These are phyloP conservation scores for Palaemon carinicauda DNA, from an alignment of 1,140 invertebrate genomes.

Conservation along the genomic window DNA sequence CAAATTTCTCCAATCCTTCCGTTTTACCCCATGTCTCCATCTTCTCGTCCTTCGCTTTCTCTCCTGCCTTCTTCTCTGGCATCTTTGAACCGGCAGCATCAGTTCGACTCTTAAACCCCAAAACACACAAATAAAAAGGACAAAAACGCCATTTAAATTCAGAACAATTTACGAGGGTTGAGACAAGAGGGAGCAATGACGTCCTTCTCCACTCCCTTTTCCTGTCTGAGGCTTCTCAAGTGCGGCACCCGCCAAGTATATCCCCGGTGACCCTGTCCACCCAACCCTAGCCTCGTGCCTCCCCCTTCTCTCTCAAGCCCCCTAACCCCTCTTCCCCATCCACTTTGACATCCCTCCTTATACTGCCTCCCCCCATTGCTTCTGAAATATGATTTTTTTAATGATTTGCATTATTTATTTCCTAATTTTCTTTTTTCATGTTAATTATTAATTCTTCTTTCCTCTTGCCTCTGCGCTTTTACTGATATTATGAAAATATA, in stretches of 20 bases:
- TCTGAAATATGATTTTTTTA: too few species aligned
- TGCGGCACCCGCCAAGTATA: not conserved
- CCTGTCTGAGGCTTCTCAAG: constrained; percentile 40
- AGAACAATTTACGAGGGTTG: constrained; percentile 42
- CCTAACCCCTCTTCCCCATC: not conserved
- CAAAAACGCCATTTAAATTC: constrained; percentile 51
- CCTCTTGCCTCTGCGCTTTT: too few species aligned
- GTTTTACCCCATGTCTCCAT: not conserved
- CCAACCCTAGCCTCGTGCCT: not conserved
- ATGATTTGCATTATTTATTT: too few species aligned
- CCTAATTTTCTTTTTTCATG: too few species aligned
- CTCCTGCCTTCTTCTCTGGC: not conserved
- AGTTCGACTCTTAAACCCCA: constrained; percentile 39
- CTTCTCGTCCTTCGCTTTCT: not conserved
- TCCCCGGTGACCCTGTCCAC: not conserved
- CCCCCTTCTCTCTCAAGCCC: too few species aligned
- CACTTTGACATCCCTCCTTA: not conserved
- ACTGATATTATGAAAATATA: too few species aligned
- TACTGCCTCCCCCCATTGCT: not conserved
- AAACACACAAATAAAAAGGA: constrained; percentile 52
- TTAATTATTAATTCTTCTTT: too few species aligned
- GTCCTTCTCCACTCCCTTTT: constrained; percentile 48
- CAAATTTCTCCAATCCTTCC: not conserved
- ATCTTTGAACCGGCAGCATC: not conserved
- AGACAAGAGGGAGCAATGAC: constrained; percentile 42